A percentile compares a stretch with the other conserved stretches of the same genome.
Conservation (phyloP, 2,888 invertebrate species). For the Rhagonycha lutea region DNA sequence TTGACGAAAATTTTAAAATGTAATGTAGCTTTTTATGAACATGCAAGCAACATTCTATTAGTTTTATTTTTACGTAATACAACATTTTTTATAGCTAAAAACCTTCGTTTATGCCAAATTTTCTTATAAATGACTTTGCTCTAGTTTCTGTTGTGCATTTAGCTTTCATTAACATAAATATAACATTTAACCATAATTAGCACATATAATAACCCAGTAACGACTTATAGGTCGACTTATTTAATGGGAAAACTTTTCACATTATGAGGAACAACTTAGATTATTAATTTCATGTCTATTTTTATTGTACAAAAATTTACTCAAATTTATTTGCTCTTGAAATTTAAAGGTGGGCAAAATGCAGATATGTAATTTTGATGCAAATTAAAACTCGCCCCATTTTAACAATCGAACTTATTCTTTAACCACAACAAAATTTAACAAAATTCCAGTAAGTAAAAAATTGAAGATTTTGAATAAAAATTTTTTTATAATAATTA, state of each 20-base stretch:
- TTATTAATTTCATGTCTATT: neutral
- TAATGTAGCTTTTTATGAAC: slow-evolving; percentile 16
- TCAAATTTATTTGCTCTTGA: neutral
- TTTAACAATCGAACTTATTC: no score
- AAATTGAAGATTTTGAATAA: no score
- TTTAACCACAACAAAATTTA: no score
- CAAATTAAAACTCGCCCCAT: neutral
- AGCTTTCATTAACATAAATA: slow-evolving; percentile 6
- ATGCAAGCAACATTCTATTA: neutral
- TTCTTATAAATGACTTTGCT: slow-evolving; percentile 4
- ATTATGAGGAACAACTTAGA: slow-evolving; percentile 6
- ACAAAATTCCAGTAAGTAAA: no score
- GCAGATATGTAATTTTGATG: neutral
- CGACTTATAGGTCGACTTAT: slow-evolving; percentile 1
- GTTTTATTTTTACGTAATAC: neutral
- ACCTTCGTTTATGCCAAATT: neutral
- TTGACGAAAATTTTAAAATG: neutral
- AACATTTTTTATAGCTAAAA: neutral
- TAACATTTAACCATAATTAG: slow-evolving; percentile 12
- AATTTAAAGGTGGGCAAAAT: neutral
- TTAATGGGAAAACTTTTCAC: slow-evolving; percentile 17
- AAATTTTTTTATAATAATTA: no score
- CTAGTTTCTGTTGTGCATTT: slow-evolving; percentile 9
- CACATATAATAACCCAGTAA: slow-evolving; percentile 14
- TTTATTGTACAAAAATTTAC: neutral